Conservation (phyloP, 1,140 invertebrate species). For the Centruroides sculpturatus region DNA sequence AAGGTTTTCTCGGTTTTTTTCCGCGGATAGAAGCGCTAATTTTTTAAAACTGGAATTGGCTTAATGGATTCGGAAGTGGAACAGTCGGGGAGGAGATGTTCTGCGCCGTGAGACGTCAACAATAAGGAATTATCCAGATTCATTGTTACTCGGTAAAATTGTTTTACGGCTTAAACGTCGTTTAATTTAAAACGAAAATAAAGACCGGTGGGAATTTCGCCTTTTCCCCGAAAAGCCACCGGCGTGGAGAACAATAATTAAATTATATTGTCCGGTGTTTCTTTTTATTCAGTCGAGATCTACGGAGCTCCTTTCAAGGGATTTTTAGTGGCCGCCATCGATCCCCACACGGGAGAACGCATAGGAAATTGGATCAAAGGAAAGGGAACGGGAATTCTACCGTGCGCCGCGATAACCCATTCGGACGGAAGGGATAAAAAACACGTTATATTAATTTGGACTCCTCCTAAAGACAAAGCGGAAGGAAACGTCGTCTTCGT, state of each 20-base stretch:
- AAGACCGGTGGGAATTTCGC: too few species aligned
- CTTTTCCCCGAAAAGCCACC: too few species aligned
- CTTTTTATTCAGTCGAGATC: slow-evolving; percentile 14
- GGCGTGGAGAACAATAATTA: too few species aligned
- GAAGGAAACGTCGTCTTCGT: slow-evolving; percentile 18
- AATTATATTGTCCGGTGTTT: not conserved
- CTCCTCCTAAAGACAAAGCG: slow-evolving; percentile 11
- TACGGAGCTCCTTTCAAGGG: slow-evolving; percentile 17
- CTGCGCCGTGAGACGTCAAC: too few species aligned
- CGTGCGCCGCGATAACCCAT: slow-evolving; percentile 19
- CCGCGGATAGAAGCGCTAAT: too few species aligned
- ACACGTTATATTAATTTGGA: slow-evolving; percentile 15
- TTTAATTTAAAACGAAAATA: too few species aligned
- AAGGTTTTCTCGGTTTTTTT: too few species aligned
- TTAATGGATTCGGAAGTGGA: too few species aligned
- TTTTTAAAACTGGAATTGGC: too few species aligned
- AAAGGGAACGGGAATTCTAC: slow-evolving; percentile 16
- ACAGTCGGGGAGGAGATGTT: too few species aligned
- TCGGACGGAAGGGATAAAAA: slow-evolving; percentile 12
- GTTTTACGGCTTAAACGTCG: too few species aligned
- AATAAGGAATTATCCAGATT: not conserved
- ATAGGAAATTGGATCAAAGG: slow-evolving; percentile 16
- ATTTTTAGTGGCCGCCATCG: slow-evolving; percentile 17
- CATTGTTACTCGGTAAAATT: too few species aligned
- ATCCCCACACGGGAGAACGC: slow-evolving; percentile 15